These are phyloP conservation scores for Fistularia commersonii DNA, from an alignment of 2,797 vertebrate species.

Conservation along the genomic window DNA sequence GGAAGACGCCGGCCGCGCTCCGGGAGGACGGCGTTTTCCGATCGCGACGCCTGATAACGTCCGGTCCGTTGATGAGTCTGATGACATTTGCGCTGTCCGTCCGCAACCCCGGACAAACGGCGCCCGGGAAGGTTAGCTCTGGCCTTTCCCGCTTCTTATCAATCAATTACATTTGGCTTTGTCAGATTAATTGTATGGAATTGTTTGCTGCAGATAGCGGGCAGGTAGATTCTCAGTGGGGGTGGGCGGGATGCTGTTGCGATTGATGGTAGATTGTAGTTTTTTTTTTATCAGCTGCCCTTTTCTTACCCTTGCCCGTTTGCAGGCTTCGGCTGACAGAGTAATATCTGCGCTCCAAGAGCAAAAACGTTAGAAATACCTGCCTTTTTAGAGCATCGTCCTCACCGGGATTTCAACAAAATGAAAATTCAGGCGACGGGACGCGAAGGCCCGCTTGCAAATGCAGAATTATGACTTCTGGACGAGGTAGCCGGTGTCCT, in stretches of 20 bases:
- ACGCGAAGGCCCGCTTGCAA: too few species aligned
- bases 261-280: constrained; percentile 19
- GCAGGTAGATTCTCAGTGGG: constrained; percentile 39
- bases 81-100: constrained; percentile 72
- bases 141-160: constrained; percentile 56
- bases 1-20: constrained; percentile 68
- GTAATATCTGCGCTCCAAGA: too few species aligned
- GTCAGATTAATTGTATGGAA: constrained; percentile 74
- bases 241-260: constrained; percentile 17
- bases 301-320: constrained; percentile 48
- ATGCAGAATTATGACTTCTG: too few species aligned
- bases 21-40: constrained; percentile 66
- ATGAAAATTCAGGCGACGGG: too few species aligned
- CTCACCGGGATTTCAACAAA: too few species aligned
- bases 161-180: constrained; percentile 74
- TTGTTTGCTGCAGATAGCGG: constrained; percentile 66
- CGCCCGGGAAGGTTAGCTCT: constrained; percentile 45
- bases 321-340: too few species aligned
- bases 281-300: constrained; percentile 19
- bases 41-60: constrained; percentile 72
- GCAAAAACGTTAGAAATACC: too few species aligned
- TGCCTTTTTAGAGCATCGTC: too few species aligned
- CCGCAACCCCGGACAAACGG: constrained; percentile 61
- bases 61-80: constrained; percentile 61
- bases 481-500: constrained; percentile 8